These are phyloP conservation scores for Actias luna DNA, from an alignment of 2,888 invertebrate genomes.

Conservation along the genomic window DNA sequence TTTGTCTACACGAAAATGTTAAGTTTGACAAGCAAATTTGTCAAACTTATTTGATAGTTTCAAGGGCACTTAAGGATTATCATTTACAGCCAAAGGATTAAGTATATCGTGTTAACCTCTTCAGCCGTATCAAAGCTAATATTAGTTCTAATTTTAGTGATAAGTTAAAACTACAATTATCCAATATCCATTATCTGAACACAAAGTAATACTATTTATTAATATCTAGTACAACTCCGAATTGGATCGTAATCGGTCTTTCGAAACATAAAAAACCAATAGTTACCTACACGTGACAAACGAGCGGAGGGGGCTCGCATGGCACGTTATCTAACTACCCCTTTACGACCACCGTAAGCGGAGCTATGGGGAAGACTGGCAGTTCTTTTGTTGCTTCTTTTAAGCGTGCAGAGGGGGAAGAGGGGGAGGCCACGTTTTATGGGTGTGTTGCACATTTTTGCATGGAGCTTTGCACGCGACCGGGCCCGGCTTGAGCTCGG, in stretches of 20 bases:
- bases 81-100: too few relatives aligned
- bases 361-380: constrained; percentile 54
- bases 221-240: constrained; percentile 17
- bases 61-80: too few relatives aligned
- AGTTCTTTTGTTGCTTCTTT: constrained; percentile 50
- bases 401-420: constrained; percentile 39
- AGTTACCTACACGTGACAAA: constrained; percentile 60
- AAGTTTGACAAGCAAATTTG: too few relatives aligned
- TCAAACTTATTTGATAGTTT: too few relatives aligned
- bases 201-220: not conserved
- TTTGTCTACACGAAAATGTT: too few relatives aligned
- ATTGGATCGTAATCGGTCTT: constrained; percentile 35
- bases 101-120: too few relatives aligned
- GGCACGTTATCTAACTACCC: constrained; percentile 61
- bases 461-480: constrained; percentile 72
- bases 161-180: too few relatives aligned
- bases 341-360: constrained; percentile 52
- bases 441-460: constrained; percentile 76
- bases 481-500: constrained; percentile 59
- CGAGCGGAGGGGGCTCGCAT: constrained; percentile 60
- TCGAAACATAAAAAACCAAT: constrained; percentile 17
- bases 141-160: too few relatives aligned
- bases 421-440: constrained; percentile 55
- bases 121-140: too few relatives aligned
- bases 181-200: not conserved